phyloP scores from a whole-genome alignment of 2,888 invertebrate species.

The Prosopocoilus inquinatus region DNA sequence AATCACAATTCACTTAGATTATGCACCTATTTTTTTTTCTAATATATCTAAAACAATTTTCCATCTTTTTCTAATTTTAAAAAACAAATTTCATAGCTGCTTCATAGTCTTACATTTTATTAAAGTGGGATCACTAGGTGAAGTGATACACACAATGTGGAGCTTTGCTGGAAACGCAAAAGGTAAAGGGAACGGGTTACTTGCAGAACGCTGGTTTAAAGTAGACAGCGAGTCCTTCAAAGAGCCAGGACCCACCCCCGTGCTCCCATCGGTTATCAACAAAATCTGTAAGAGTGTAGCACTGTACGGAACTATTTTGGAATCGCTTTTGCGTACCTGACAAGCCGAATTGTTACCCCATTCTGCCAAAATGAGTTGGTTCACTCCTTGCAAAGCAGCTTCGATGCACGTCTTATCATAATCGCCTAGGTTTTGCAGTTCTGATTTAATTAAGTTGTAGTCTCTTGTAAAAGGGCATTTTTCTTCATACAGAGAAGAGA shows the following conservation, averaged over 20 bases:
- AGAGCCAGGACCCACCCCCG: slow-evolving; percentile 66
- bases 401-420: slow-evolving; percentile 86
- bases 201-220: slow-evolving; percentile 48
- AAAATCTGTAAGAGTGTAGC: slow-evolving; percentile 56
- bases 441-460: slow-evolving; percentile 74
- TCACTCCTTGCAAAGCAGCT: slow-evolving; percentile 74
- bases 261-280: slow-evolving; percentile 73
- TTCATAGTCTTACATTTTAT: slow-evolving; percentile 43
- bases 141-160: slow-evolving; percentile 69
- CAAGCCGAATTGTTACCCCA: slow-evolving; percentile 89
- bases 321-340: slow-evolving; percentile 57
- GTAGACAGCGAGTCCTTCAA: slow-evolving; percentile 58
- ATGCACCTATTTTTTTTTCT: too few species aligned
- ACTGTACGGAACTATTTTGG: neutral
- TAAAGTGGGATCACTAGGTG: slow-evolving; percentile 61
- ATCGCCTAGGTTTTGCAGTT: slow-evolving; percentile 74
- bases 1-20: neutral
- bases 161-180: slow-evolving; percentile 80
- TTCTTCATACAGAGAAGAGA: slow-evolving; percentile 55
- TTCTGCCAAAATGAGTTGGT: slow-evolving; percentile 75
- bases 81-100: too few species aligned
- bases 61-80: too few species aligned
- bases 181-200: slow-evolving; percentile 66
- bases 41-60: too few species aligned
- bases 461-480: slow-evolving; percentile 87